Conservation (phyloP, 1,140 invertebrate species). For the Drosophila lacteicornis region DNA sequence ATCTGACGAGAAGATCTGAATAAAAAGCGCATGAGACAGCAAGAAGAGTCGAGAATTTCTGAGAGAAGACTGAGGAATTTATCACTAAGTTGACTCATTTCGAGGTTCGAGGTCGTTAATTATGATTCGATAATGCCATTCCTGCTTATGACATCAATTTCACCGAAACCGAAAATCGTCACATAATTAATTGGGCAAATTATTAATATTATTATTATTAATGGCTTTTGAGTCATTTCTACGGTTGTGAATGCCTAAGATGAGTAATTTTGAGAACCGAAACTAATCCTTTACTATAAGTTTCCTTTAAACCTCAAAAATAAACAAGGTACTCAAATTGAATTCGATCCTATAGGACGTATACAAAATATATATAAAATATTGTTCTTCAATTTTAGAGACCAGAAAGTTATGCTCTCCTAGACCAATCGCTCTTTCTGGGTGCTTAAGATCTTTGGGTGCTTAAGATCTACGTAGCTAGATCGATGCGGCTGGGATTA, state of each 20-base stretch:
- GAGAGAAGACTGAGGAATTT: constrained; percentile 17
- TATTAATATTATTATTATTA: not conserved
- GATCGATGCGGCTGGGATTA: not conserved
- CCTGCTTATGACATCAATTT: constrained; percentile 8
- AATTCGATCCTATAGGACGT: too few species aligned
- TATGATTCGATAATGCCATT: constrained; percentile 27
- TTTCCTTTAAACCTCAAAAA: too few species aligned
- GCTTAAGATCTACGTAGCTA: too few species aligned
- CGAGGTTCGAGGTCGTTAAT: constrained; percentile 14
- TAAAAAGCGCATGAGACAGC: constrained; percentile 9
- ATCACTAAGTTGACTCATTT: constrained; percentile 32
- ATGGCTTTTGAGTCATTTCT: not conserved
- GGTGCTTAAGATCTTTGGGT: too few species aligned
- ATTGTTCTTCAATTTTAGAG: too few species aligned
- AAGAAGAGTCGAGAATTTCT: constrained; percentile 17
- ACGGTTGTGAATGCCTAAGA: not conserved
- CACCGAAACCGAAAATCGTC: not conserved
- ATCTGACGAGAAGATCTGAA: constrained; percentile 9
- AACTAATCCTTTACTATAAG: not conserved
- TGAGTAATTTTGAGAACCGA: not conserved
- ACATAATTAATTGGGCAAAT: not conserved
- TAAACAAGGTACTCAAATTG: too few species aligned
- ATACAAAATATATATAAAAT: too few species aligned
- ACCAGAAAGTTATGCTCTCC: too few species aligned
- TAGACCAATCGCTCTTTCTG: too few species aligned